These are phyloP conservation scores for Gambusia yucatana DNA, from an alignment of 2,797 vertebrate genomes.

Conservation along the genomic window DNA sequence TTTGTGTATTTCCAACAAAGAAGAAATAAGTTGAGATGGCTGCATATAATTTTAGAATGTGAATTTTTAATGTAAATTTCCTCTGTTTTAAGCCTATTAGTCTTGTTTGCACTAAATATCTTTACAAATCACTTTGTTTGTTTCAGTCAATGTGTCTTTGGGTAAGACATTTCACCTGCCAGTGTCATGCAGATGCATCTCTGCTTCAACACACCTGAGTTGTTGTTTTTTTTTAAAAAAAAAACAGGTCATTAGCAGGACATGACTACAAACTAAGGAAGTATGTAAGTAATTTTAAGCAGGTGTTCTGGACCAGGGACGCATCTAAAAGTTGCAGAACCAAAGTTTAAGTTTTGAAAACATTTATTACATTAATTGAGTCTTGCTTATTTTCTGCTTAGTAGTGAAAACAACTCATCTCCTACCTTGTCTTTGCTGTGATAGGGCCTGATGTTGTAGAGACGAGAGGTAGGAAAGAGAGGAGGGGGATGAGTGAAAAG, in stretches of 20 bases:
- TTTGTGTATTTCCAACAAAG: neutral
- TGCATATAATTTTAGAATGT: neutral
- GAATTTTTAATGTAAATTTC: neutral
- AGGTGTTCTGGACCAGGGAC: neutral
- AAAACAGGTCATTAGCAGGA: too few relatives aligned
- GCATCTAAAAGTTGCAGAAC: neutral
- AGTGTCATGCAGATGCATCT: neutral
- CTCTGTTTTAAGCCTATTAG: neutral
- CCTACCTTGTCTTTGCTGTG: constrained; percentile 85
- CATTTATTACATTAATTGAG: neutral
- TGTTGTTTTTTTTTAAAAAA: neutral
- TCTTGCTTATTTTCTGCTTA: neutral
- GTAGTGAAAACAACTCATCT: neutral
- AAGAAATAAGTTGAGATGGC: neutral
- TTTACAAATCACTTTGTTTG: neutral
- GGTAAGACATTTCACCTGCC: neutral
- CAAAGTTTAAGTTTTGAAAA: neutral
- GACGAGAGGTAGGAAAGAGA: constrained; percentile 84
- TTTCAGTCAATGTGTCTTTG: too few relatives aligned
- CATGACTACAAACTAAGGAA: too few relatives aligned
- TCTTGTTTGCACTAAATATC: neutral
- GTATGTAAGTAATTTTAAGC: neutral
- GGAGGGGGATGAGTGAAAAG: constrained; percentile 89
- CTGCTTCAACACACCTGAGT: neutral
- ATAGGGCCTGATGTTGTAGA: constrained; percentile 85